Conservation (phyloP, 2,113 vertebrate genomes). For the Lanius ludovicianus region DNA sequence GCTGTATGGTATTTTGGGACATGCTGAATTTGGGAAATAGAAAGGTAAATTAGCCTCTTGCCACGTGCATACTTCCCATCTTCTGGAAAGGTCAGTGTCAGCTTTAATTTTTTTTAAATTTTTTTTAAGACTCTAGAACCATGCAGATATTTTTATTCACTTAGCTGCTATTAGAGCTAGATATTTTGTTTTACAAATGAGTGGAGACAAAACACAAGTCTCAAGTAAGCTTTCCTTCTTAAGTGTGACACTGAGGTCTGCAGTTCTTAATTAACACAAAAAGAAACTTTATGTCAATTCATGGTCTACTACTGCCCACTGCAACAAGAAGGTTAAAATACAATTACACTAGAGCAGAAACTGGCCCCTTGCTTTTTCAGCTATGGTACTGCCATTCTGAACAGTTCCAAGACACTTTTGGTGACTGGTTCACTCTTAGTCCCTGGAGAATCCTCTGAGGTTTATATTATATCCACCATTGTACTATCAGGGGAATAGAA, state of each 20-base stretch:
- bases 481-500: slow-evolving; percentile 44
- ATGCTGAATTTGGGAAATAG: slow-evolving; percentile 87
- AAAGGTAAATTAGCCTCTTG: slow-evolving; percentile 84
- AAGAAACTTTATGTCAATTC: slow-evolving; percentile 1
- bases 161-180: slow-evolving; percentile 54
- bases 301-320: slow-evolving; percentile 10
- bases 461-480: slow-evolving; percentile 52
- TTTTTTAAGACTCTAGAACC: slow-evolving; percentile 46
- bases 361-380: slow-evolving; percentile 36
- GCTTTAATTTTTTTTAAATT: neutral
- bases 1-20: slow-evolving; percentile 87
- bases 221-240: slow-evolving; percentile 11
- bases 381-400: slow-evolving; percentile 36
- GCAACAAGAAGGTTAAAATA: slow-evolving; percentile 36
- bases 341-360: slow-evolving; percentile 31
- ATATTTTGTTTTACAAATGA: slow-evolving; percentile 49
- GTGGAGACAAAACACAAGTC: slow-evolving; percentile 22
- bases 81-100: slow-evolving; percentile 75
- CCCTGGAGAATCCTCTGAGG: slow-evolving; percentile 60
- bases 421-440: slow-evolving; percentile 58
- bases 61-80: slow-evolving; percentile 70
- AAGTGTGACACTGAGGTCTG: neutral
- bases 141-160: slow-evolving; percentile 69
- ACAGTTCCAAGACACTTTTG: slow-evolving; percentile 59
- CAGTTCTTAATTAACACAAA: slow-evolving; percentile 12